These are phyloP conservation scores for Falco concolor DNA, from an alignment of 2,797 vertebrate species.

Conservation along the genomic window DNA sequence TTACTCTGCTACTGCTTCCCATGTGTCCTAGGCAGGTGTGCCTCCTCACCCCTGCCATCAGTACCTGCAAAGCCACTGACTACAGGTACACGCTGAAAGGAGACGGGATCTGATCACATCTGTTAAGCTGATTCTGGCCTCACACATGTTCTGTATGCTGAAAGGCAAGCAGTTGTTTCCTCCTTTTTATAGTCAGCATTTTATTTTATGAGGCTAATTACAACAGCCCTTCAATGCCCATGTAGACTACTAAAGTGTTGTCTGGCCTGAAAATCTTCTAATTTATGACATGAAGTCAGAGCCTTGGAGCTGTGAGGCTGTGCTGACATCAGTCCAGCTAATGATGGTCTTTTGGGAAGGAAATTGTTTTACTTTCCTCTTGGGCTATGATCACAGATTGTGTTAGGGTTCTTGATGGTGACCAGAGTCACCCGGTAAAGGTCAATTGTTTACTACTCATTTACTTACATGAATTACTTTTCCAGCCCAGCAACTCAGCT, in stretches of 20 bases:
- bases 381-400: not conserved
- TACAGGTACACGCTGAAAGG: not conserved
- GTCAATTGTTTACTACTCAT: not conserved
- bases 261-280: not conserved
- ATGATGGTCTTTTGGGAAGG: not conserved
- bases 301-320: not conserved
- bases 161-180: not conserved
- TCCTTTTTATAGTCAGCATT: not conserved
- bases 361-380: not conserved
- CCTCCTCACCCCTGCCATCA: not conserved
- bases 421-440: not conserved
- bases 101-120: not conserved
- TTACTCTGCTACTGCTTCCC: not conserved
- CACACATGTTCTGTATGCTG: not conserved
- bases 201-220: not conserved
- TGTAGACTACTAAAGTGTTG: not conserved
- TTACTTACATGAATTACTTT: not conserved
- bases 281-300: not conserved
- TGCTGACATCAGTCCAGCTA: conserved; percentile 6
- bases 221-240: not conserved
- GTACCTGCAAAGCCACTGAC: not conserved
- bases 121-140: not conserved
- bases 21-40: not conserved
- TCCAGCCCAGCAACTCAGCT: not conserved
- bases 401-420: not conserved